Conservation (phyloP, 2,113 vertebrate genomes). For the Perca flavescens region DNA sequence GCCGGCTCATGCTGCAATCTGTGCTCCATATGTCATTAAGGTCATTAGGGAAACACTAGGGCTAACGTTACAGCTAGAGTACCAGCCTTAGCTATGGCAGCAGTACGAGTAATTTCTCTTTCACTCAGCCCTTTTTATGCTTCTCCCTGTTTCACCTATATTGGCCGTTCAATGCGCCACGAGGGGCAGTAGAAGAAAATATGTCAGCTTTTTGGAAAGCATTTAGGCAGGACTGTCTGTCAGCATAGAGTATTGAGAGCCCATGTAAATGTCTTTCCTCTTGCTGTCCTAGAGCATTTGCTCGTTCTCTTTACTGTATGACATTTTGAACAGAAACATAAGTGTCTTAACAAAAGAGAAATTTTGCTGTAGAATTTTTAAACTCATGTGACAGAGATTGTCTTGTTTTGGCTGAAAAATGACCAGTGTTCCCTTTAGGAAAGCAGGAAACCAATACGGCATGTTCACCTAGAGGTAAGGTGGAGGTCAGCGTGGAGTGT, state of each 20-base stretch:
- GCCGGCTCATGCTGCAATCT: slow-evolving; percentile 67
- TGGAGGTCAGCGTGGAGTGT: slow-evolving; percentile 74
- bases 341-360: background rate
- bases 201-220: slow-evolving; percentile 24
- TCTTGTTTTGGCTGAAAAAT: slow-evolving; percentile 17
- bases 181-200: slow-evolving; percentile 64
- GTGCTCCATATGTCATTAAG: slow-evolving; percentile 79
- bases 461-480: slow-evolving; percentile 77
- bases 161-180: slow-evolving; percentile 31
- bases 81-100: slow-evolving; percentile 47
- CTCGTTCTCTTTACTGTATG: background rate
- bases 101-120: slow-evolving; percentile 60
- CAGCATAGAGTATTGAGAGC: slow-evolving; percentile 16
- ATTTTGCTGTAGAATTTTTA: background rate
- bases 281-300: background rate
- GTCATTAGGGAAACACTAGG: slow-evolving; percentile 71
- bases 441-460: slow-evolving; percentile 57
- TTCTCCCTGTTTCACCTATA: slow-evolving; percentile 49
- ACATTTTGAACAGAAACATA: slow-evolving; percentile 24
- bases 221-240: slow-evolving; percentile 15
- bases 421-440: slow-evolving; percentile 20
- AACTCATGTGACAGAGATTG: background rate
- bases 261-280: slow-evolving; percentile 23
- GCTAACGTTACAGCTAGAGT: slow-evolving; percentile 64
- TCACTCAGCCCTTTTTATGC: slow-evolving; percentile 41